phyloP scores from a whole-genome alignment of 2,888 invertebrate genomes.

The Cryptocephalus moraei region DNA sequence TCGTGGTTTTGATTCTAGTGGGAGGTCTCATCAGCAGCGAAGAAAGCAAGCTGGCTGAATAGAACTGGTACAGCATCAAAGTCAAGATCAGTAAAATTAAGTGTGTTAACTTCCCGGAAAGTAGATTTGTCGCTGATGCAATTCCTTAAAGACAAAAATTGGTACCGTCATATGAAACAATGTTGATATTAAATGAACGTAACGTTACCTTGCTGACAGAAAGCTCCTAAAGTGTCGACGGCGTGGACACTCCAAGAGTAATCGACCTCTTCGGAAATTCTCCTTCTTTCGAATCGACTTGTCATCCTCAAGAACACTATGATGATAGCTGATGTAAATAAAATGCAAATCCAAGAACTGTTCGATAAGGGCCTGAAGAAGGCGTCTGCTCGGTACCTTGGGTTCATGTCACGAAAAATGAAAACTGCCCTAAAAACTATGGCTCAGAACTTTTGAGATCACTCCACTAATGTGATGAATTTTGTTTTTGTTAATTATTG shows the following conservation, averaged over 20 bases:
- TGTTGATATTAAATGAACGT: no score
- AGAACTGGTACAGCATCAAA: conserved; percentile 51
- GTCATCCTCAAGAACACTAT: conserved; percentile 19
- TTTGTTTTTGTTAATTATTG: no score
- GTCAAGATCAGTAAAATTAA: conserved; percentile 23
- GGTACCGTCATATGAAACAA: no score
- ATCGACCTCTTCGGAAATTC: conserved; percentile 9
- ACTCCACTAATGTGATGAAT: no score
- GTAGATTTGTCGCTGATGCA: conserved; percentile 15
- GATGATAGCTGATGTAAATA: conserved; percentile 12
- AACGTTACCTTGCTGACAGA: conserved; percentile 30
- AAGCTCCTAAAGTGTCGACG: conserved; percentile 23
- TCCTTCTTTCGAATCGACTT: conserved; percentile 14
- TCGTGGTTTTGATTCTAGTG: conserved; percentile 46
- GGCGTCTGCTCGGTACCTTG: conserved; percentile 22
- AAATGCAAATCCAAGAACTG: conserved; percentile 24
- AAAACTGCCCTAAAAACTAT: conserved; percentile 22
- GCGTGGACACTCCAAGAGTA: conserved; percentile 22
- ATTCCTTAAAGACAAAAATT: conserved; percentile 18
- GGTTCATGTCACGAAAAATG: conserved; percentile 26
- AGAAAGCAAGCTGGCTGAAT: conserved; percentile 57
- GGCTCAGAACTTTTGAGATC: no score
- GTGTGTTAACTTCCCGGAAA: conserved; percentile 24
- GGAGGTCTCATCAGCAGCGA: conserved; percentile 50
- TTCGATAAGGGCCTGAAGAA: conserved; percentile 26